Evolutionary conservation across 2,888 invertebrate genomes (phyloP), one percentile per base, ranked within the genome.

Genomic region (Stenotaenia linearis): DNA sequence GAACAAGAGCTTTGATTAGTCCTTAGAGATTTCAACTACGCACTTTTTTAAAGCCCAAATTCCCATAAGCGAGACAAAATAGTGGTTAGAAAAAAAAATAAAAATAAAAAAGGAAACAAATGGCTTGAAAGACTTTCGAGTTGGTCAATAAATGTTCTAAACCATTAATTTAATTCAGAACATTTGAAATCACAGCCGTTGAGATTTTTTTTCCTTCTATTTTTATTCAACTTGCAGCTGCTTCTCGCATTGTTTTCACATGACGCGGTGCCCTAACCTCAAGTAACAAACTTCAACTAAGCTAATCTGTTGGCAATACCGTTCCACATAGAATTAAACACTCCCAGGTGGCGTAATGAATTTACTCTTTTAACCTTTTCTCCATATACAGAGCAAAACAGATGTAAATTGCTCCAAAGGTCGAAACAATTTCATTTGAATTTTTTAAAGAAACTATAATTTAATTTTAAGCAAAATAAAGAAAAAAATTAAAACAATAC

Each of bases 121-220:
- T 61, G 61, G 12, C 10, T 61, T 1, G 61, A 61, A 61, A 28
- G 12, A 61, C 23, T 61, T n/a, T 25, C 61, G 25, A 61, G 25
- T 61, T 23, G 61, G 4, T 61, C 61, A 61, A 61, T 61, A 61
- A 61, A 61, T 18, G 23, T 21, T 56, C 56, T 56, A 56, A 56
- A 56, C 56, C 61, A 61, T 61, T 61, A 61, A 61, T 25, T 61
- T 61, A 61, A 61, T 61, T 61, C 61, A 61, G 61, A 61, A 61
- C 61, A 61, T 61, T 61, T 61, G 61, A 28, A 61, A 61, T 61
- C 61, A 61, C 61, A 61, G 61, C 61, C 21, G 61, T 23, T 25
- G 25, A 61, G 10, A 3, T 18, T 18, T 45, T 45, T 45, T 45
- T 45, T 45, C 9, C 32, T 32, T 61, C 23, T 25, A 61, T 61